A percentile compares a stretch with the other conserved stretches of the same genome.
Evolutionary conservation across 2,797 vertebrate genomes (phyloP).

Genomic region (Pseudochirops cupreus): DNA sequence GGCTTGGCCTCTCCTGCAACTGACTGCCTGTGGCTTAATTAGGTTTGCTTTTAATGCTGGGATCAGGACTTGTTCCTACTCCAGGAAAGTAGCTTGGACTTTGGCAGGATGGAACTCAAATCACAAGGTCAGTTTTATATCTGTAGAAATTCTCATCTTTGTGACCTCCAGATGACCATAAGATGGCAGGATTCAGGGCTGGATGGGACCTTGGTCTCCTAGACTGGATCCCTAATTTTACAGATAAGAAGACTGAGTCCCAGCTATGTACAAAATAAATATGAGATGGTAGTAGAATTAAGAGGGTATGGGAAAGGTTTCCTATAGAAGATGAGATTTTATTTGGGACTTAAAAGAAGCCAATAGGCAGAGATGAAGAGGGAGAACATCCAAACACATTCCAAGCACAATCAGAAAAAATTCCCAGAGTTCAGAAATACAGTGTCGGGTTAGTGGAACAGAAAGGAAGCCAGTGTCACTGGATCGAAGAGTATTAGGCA

Average conservation of each 20-base stretch:
- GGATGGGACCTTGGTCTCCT: not conserved
- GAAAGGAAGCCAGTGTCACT: not conserved
- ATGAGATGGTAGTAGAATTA: not conserved
- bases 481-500: not conserved
- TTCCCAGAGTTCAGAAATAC: not conserved
- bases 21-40: conserved; percentile 16
- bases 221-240: not conserved
- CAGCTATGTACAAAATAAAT: not conserved
- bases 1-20: not conserved
- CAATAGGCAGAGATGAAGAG: not conserved
- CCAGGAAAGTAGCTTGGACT: conserved; percentile 2
- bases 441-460: not conserved
- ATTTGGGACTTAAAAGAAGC: not conserved
- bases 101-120: not conserved
- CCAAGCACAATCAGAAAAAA: not conserved
- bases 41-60: conserved; percentile 6
- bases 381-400: not conserved
- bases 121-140: not conserved
- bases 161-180: not conserved
- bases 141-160: not conserved
- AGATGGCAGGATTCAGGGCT: not conserved
- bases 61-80: conserved; percentile 19
- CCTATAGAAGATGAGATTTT: not conserved
- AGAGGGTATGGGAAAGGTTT: not conserved
- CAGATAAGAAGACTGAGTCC: not conserved